Conservation (phyloP, 2,113 vertebrate species). For the Bambusicola thoracicus region DNA sequence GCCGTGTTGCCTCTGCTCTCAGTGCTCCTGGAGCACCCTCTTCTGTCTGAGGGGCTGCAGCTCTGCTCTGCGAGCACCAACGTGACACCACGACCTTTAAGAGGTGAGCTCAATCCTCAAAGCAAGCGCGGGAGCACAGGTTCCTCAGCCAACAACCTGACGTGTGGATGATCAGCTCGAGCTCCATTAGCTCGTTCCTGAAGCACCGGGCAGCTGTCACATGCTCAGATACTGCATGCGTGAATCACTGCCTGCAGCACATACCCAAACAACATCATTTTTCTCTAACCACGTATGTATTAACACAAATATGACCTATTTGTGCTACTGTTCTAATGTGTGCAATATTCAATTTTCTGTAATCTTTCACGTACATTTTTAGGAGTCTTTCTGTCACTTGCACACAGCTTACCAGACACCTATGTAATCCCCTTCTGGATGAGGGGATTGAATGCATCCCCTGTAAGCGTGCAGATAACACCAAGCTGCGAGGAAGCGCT, state of each 20-base stretch:
- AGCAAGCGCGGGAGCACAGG: rapidly evolving
- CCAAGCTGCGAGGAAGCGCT: no score
- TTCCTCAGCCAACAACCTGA: not conserved
- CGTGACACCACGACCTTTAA: no score
- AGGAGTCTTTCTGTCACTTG: not conserved
- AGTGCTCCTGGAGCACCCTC: conserved; percentile 36
- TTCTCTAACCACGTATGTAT: no score
- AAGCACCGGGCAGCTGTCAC: no score
- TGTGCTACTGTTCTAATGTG: rapidly evolving
- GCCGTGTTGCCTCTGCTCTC: rapidly evolving
- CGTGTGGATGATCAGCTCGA: not conserved
- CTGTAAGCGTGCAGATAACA: no score
- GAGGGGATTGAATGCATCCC: no score
- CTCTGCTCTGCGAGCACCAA: rapidly evolving
- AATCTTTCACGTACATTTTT: rapidly evolving
- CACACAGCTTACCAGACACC: rapidly evolving
- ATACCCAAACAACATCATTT: no score
- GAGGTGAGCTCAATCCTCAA: rapidly evolving
- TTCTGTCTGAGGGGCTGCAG: not conserved
- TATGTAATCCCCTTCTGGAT: no score
- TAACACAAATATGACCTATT: not conserved
- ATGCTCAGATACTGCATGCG: no score
- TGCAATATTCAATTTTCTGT: rapidly evolving
- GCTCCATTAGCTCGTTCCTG: no score
- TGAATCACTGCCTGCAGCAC: no score